A percentile compares a stretch with the other conserved stretches of the same genome.
phyloP scores from a whole-genome alignment of 2,113 vertebrate genomes.

The Spilogale gracilis region DNA sequence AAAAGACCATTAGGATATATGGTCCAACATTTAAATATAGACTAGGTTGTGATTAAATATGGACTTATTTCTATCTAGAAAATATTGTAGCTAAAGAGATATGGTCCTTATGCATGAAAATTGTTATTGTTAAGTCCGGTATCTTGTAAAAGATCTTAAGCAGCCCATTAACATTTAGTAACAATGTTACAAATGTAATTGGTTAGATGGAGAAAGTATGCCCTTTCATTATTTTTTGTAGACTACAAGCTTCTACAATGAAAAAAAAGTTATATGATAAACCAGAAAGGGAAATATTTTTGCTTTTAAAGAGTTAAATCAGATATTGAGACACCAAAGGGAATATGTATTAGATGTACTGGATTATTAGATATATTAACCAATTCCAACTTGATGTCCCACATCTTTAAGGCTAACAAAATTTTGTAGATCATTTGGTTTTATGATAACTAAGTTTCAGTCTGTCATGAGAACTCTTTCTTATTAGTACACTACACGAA shows the following conservation, averaged over 20 bases:
- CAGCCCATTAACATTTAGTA: neutral
- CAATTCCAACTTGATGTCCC: neutral
- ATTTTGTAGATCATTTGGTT: neutral
- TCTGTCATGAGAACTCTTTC: neutral
- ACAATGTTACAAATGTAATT: conserved; percentile 28
- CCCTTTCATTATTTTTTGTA: neutral
- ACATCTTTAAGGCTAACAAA: neutral
- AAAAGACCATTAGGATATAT: neutral
- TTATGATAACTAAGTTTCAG: conserved; percentile 18
- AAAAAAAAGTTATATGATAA: neutral
- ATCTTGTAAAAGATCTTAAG: neutral
- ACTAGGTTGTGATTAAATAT: neutral
- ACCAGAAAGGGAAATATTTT: neutral
- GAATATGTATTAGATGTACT: neutral
- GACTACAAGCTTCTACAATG: neutral
- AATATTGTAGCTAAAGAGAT: neutral
- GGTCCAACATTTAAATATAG: neutral
- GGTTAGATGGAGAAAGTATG: neutral
- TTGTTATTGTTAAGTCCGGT: neutral
- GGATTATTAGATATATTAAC: neutral
- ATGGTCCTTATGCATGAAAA: neutral
- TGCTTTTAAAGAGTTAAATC: neutral
- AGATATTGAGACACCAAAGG: neutral
- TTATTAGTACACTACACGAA: neutral
- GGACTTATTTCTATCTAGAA: conserved; percentile 36